Conservation (phyloP, 30 jellyfish, hydroid and myxozoan species). For the Aurelia sp. region DNA sequence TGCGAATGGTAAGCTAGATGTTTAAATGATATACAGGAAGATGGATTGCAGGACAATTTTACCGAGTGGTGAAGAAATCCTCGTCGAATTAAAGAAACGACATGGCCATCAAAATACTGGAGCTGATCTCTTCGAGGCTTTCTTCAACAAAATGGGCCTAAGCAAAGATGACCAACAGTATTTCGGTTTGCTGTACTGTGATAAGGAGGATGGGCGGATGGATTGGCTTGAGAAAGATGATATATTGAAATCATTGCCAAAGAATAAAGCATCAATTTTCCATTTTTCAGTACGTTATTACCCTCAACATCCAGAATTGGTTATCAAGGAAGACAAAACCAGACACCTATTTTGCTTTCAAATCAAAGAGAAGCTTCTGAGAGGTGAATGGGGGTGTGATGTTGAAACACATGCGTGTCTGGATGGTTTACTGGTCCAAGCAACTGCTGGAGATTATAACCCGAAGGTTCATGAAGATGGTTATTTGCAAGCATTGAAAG, state of each 20-base stretch:
- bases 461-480: slow-evolving; percentile 39
- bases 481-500: slow-evolving; percentile 45
- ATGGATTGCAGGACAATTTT: slow-evolving; percentile 44
- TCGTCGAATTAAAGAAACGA: slow-evolving; percentile 23
- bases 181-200: slow-evolving; percentile 71
- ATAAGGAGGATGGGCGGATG: slow-evolving; percentile 83
- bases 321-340: slow-evolving; percentile 48
- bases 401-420: slow-evolving; percentile 75
- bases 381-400: slow-evolving; percentile 76
- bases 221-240: slow-evolving; percentile 74
- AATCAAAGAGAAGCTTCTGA: slow-evolving; percentile 56
- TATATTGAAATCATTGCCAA: slow-evolving; percentile 22
- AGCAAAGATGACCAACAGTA: slow-evolving; percentile 59
- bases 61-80: slow-evolving; percentile 43
- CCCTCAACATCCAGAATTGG: slow-evolving; percentile 79
- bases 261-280: slow-evolving; percentile 26
- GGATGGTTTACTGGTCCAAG: slow-evolving; percentile 72
- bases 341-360: slow-evolving; percentile 61
- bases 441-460: slow-evolving; percentile 55
- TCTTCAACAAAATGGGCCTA: slow-evolving; percentile 58
- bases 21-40: no score
- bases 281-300: slow-evolving; percentile 64
- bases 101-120: slow-evolving; percentile 15
- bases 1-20: no score
- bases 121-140: slow-evolving; percentile 23